Conservation (phyloP, 2,888 invertebrate genomes). For the Xestia rhomboidea region DNA sequence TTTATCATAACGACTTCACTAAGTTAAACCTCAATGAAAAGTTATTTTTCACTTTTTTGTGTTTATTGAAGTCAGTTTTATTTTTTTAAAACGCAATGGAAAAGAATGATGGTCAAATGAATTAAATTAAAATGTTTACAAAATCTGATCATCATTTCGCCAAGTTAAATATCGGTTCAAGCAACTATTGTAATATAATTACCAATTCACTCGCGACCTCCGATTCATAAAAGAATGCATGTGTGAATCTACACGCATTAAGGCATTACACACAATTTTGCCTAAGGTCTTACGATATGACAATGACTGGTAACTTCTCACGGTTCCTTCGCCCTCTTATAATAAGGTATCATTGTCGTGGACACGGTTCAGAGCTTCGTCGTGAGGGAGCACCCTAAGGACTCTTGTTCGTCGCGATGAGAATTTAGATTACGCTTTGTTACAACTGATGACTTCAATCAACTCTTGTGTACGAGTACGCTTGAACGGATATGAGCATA, state of each 20-base stretch:
- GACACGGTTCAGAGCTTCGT: conserved; percentile 81
- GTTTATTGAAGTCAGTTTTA: too few relatives aligned
- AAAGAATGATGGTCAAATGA: not conserved
- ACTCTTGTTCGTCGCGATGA: conserved; percentile 78
- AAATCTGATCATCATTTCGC: conserved; percentile 6
- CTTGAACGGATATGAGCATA: conserved; percentile 68
- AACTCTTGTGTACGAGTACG: conserved; percentile 67
- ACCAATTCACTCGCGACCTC: conserved; percentile 54
- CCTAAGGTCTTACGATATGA: conserved; percentile 67
- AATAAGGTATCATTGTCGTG: conserved; percentile 86
- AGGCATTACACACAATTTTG: conserved; percentile 49
- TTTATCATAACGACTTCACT: not conserved
- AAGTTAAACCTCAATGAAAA: not conserved
- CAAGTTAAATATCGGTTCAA: conserved; percentile 6
- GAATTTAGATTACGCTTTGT: conserved; percentile 86
- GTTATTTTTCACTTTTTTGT: too few relatives aligned
- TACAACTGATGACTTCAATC: conserved; percentile 82
- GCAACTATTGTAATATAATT: conserved; percentile 31
- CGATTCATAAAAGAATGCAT: conserved; percentile 40
- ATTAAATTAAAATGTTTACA: conserved; percentile 4
- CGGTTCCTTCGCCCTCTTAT: conserved; percentile 83
- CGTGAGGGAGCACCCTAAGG: conserved; percentile 83
- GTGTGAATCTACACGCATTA: conserved; percentile 49
- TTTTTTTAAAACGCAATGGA: not conserved
- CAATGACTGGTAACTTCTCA: conserved; percentile 82